Conservation (phyloP, 2,888 invertebrate species). For the Thymelicus acteon region DNA sequence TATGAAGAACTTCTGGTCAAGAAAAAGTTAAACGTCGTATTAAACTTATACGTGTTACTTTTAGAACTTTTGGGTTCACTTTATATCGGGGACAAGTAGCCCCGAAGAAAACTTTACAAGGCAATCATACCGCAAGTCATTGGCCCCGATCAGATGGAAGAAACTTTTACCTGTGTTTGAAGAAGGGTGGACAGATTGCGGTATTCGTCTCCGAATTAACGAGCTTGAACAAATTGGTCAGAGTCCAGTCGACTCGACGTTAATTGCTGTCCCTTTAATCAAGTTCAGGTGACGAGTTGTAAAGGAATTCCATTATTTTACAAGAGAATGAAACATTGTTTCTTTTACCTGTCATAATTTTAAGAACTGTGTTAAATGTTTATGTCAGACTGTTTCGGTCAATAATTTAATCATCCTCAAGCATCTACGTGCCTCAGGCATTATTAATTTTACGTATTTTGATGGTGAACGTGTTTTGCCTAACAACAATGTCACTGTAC, state of each 20-base stretch:
- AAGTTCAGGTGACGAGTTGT: conserved; percentile 8
- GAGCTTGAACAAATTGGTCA: conserved; percentile 10
- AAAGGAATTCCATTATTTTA: conserved; percentile 3
- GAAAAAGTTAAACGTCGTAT: too few relatives aligned
- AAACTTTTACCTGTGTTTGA: conserved; percentile 3
- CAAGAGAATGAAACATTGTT: not conserved
- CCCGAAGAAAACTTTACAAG: not conserved
- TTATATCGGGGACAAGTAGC: not conserved
- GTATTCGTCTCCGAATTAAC: not conserved
- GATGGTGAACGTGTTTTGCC: too few relatives aligned
- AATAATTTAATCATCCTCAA: too few relatives aligned
- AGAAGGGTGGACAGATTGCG: conserved; percentile 4
- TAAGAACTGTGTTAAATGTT: too few relatives aligned
- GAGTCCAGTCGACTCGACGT: not conserved
- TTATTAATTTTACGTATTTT: too few relatives aligned
- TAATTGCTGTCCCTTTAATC: conserved; percentile 10
- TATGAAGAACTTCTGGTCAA: too few relatives aligned
- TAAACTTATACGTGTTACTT: not conserved
- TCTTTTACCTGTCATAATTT: not conserved
- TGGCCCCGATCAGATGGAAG: not conserved
- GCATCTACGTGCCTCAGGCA: too few relatives aligned
- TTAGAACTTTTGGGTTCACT: not conserved
- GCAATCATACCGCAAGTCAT: not conserved
- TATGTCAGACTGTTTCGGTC: too few relatives aligned
- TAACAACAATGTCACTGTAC: too few relatives aligned